These are phyloP conservation scores for Ginglymostoma cirratum DNA, from an alignment of 2,113 vertebrate genomes.

Conservation along the genomic window DNA sequence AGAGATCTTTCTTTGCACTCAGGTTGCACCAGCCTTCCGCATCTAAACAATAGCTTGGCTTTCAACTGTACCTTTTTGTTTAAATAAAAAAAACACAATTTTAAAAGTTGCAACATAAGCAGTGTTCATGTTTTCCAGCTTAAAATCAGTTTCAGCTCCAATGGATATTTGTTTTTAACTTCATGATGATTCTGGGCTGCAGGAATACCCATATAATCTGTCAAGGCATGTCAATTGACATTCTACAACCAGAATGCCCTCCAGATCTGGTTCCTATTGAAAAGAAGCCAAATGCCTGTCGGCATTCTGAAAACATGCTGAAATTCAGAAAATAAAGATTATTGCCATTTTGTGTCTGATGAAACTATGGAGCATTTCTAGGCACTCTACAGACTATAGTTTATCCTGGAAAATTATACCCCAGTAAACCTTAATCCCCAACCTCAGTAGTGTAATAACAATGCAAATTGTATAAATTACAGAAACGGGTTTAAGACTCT, in stretches of 20 bases:
- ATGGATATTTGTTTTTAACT: background rate
- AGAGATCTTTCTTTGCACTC: background rate
- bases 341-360: background rate
- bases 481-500: background rate
- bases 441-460: background rate
- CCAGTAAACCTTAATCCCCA: background rate
- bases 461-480: background rate
- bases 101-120: background rate
- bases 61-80: background rate
- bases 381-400: background rate
- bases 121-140: background rate
- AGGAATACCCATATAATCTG: background rate
- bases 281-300: background rate
- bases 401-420: background rate
- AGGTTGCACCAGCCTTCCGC: background rate
- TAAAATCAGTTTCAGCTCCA: background rate
- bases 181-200: background rate
- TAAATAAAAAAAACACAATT: background rate
- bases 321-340: background rate
- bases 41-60: background rate
- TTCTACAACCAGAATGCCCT: background rate
- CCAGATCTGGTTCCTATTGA: background rate
- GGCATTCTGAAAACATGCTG: background rate
- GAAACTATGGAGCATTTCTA: background rate
- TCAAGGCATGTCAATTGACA: background rate